These are phyloP conservation scores for Merodon equestris DNA, from an alignment of 2,888 invertebrate genomes.

Conservation along the genomic window DNA sequence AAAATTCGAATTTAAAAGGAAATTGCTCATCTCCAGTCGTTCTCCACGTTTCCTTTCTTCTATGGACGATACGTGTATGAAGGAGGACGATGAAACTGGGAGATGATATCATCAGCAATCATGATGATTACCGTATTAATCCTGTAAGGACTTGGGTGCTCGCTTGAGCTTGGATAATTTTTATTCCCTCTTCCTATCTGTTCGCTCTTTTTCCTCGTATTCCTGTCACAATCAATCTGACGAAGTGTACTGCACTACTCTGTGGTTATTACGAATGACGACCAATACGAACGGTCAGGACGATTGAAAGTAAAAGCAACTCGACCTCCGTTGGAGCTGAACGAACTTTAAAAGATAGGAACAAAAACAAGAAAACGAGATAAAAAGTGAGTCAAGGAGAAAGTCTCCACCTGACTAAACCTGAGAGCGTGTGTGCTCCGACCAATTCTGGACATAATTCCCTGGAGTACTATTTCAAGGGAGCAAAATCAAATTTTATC, in stretches of 20 bases:
- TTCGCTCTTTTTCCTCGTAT: too few species aligned
- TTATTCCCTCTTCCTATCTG: constrained; percentile 1
- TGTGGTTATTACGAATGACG: constrained; percentile 52
- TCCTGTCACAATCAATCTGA: too few species aligned
- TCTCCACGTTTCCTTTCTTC: background rate
- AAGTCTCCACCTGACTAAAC: too few species aligned
- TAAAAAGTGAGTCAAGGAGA: too few species aligned
- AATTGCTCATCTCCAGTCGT: constrained; percentile 55
- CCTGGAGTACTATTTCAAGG: constrained; percentile 56
- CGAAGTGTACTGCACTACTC: constrained; percentile 27
- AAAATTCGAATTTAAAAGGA: constrained; percentile 66
- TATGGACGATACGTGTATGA: background rate
- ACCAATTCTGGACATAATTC: constrained; percentile 63
- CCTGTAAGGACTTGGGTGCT: constrained; percentile 23
- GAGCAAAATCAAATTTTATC: constrained; percentile 63
- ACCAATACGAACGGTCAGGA: constrained; percentile 41
- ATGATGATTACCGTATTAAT: constrained; percentile 66
- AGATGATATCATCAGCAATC: constrained; percentile 66
- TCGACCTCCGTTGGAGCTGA: constrained; percentile 16
- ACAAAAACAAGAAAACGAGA: too few species aligned
- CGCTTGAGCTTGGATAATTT: constrained; percentile 17
- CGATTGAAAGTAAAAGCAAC: constrained; percentile 14
- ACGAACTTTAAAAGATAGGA: constrained; percentile 2
- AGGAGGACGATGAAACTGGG: constrained; percentile 39
- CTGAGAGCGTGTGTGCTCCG: constrained; percentile 40